These are phyloP conservation scores for Callipepla squamata DNA, from an alignment of 2,113 vertebrate genomes.

Conservation along the genomic window DNA sequence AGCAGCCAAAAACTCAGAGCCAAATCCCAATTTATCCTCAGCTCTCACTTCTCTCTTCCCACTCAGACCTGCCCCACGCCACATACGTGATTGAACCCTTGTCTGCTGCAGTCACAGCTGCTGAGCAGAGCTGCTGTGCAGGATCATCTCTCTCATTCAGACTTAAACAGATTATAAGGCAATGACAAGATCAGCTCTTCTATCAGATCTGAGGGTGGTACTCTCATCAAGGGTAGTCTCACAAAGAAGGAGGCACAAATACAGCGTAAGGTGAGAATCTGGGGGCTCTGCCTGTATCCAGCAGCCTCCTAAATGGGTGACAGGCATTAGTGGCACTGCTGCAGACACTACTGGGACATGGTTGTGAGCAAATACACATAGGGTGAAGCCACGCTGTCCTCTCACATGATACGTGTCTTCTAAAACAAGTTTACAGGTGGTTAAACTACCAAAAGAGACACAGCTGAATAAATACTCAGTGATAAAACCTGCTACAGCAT, in stretches of 20 bases:
- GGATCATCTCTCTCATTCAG: neutral
- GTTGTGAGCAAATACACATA: rapidly evolving
- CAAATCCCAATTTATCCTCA: neutral
- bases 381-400: neutral
- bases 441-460: conserved; percentile 11
- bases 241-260: neutral
- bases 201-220: neutral
- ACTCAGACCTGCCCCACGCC: neutral
- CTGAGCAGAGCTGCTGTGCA: neutral
- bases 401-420: neutral
- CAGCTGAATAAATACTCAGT: conserved; percentile 2
- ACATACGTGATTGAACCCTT: rapidly evolving
- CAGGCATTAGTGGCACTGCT: neutral
- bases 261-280: neutral
- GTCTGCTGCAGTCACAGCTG: neutral
- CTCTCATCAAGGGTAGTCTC: neutral
- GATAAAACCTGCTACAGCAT: neutral
- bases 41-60: neutral
- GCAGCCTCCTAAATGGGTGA: neutral
- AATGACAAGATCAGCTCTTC: conserved; percentile 3
- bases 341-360: neutral
- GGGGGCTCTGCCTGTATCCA: neutral
- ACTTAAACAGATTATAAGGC: neutral
- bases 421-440: neutral
- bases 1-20: neutral